Evolutionary conservation across 2,113 vertebrate species (phyloP).

Genomic region (Zapornia atra): DNA sequence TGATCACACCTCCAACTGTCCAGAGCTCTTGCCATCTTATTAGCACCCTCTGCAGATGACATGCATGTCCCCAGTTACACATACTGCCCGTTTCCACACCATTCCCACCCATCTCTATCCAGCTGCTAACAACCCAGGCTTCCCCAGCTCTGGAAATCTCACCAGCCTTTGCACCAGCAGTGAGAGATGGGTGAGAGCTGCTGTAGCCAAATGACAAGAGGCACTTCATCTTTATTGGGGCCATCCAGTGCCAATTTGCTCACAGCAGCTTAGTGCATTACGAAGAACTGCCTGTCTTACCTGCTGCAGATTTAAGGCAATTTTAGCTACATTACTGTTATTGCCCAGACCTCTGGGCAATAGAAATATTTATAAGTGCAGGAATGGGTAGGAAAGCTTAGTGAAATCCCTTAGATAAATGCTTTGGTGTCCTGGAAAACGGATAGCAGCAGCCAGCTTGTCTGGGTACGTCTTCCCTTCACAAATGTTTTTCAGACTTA

Average conservation of each 20-base stretch:
- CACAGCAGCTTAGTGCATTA: background rate
- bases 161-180: background rate
- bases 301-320: conserved; percentile 47
- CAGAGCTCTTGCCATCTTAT: background rate
- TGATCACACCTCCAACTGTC: background rate
- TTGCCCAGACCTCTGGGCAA: conserved; percentile 36
- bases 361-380: conserved; percentile 59
- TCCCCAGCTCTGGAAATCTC: background rate
- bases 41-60: background rate
- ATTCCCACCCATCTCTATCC: background rate
- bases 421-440: conserved; percentile 7
- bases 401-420: conserved; percentile 52
- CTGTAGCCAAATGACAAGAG: background rate
- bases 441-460: background rate
- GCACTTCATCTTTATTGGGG: background rate
- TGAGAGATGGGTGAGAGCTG: background rate
- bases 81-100: background rate
- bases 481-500: background rate
- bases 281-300: background rate
- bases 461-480: background rate
- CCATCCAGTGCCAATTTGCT: background rate
- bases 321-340: conserved; percentile 52
- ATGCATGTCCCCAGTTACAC: background rate
- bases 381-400: conserved; percentile 1
- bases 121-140: background rate